Conservation (phyloP, 1,140 invertebrate genomes). For the Nasonia longicornis region DNA sequence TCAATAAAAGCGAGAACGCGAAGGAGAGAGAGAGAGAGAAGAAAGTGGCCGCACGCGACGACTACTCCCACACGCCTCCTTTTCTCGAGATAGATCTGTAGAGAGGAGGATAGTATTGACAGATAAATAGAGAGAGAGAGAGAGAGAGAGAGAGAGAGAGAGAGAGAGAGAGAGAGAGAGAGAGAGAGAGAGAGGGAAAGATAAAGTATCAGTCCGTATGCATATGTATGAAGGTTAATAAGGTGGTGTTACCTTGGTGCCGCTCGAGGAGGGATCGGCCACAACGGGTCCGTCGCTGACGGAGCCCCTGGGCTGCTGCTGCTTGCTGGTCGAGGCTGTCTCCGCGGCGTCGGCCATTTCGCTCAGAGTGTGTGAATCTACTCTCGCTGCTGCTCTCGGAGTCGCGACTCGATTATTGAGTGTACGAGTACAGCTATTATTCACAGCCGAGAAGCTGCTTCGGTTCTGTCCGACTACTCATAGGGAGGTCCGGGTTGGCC, state of each 20-base stretch:
- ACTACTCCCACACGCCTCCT: not conserved
- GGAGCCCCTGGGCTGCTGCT: conserved; percentile 13
- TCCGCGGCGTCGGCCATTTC: conserved; percentile 35
- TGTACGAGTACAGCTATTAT: not conserved
- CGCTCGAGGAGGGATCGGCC: conserved; percentile 13
- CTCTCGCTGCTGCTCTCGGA: not conserved
- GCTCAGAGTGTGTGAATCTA: not conserved
- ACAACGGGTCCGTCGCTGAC: conserved; percentile 37
- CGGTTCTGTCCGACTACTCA: not conserved
- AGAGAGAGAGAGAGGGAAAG: not conserved
- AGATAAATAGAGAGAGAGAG: not conserved
- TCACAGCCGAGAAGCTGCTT: not conserved
- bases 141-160: not conserved
- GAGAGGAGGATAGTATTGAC: not conserved
- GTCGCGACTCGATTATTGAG: not conserved
- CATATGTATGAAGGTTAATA: not conserved
- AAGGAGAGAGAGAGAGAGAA: not conserved
- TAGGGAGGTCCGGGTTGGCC: not conserved
- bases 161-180: not conserved
- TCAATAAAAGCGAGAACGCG: conserved; percentile 26
- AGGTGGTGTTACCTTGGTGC: conserved; percentile 36
- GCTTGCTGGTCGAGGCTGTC: conserved; percentile 9
- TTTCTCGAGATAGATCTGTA: not conserved
- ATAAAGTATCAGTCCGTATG: not conserved
- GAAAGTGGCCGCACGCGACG: not conserved